Evolutionary conservation across 92 coral and sea anemone genomes (phyloP).

Genomic region (Epizoanthus rinbou): DNA sequence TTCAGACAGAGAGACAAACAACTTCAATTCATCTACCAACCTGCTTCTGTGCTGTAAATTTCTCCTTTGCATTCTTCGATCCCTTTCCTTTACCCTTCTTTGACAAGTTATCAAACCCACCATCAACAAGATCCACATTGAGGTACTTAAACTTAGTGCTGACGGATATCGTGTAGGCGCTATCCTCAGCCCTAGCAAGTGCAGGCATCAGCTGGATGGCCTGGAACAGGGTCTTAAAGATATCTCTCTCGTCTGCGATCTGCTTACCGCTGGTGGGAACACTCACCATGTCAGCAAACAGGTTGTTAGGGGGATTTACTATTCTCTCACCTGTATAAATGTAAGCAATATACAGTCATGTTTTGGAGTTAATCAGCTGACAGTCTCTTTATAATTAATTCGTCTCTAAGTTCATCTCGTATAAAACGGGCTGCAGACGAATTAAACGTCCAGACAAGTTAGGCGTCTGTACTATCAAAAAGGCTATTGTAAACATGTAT

Average conservation of each 20-base stretch:
- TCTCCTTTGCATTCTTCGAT: constrained; percentile 41
- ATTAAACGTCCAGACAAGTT: no score
- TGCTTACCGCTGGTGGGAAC: constrained; percentile 99
- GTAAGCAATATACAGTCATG: background rate
- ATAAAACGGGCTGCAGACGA: no score
- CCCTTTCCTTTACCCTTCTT: constrained; percentile 62
- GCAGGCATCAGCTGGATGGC: constrained; percentile 83
- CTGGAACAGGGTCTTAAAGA: constrained; percentile 88
- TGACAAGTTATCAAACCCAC: constrained; percentile 77
- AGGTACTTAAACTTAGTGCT: constrained; percentile 74
- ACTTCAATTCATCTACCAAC: constrained; percentile 14
- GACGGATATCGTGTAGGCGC: constrained; percentile 72
- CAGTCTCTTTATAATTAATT: no score
- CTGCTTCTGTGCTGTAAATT: constrained; percentile 52
- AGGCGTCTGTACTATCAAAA: no score
- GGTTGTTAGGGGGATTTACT: constrained; percentile 41
- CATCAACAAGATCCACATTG: constrained; percentile 79
- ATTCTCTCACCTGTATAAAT: constrained; percentile 27
- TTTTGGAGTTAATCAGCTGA: no score
- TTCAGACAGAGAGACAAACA: background rate
- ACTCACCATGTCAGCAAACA: constrained; percentile 97
- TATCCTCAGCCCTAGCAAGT: constrained; percentile 70
- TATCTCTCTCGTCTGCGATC: constrained; percentile 95
- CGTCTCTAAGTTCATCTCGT: no score
- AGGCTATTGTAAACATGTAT: no score